A percentile compares a stretch with the other conserved stretches of the same genome.
phyloP scores from a whole-genome alignment of 2,888 invertebrate species.

The Ectobius pallidus region DNA sequence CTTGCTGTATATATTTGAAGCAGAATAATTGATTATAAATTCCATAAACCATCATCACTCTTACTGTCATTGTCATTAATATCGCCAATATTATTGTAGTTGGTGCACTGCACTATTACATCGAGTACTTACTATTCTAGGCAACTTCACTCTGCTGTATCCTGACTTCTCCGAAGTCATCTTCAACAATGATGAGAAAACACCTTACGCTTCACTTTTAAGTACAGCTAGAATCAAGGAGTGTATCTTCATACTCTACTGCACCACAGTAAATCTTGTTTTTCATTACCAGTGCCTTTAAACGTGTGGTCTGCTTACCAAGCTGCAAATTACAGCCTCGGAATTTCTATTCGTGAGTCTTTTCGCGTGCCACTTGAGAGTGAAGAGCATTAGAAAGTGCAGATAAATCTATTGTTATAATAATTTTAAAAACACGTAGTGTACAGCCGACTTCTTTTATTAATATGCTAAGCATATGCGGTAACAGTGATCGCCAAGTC shows the following conservation, averaged over 20 bases:
- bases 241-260: not conserved
- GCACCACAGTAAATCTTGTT: not conserved
- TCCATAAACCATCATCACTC: no score
- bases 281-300: not conserved
- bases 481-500: no score
- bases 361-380: not conserved
- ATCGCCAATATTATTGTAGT: no score
- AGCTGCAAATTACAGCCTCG: not conserved
- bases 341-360: not conserved
- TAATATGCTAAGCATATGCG: no score
- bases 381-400: not conserved
- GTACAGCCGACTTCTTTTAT: not conserved
- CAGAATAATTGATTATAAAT: no score
- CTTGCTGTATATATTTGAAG: no score
- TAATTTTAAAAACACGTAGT: not conserved
- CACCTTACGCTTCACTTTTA: not conserved
- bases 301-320: not conserved
- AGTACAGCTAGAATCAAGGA: no score
- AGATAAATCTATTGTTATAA: not conserved
- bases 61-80: no score
- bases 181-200: not conserved
- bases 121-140: not conserved
- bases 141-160: not conserved
- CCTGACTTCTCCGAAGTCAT: not conserved
- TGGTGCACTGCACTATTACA: no score